Evolutionary conservation across 2,888 invertebrate genomes (phyloP).

Genomic region (Phortica okadai): DNA sequence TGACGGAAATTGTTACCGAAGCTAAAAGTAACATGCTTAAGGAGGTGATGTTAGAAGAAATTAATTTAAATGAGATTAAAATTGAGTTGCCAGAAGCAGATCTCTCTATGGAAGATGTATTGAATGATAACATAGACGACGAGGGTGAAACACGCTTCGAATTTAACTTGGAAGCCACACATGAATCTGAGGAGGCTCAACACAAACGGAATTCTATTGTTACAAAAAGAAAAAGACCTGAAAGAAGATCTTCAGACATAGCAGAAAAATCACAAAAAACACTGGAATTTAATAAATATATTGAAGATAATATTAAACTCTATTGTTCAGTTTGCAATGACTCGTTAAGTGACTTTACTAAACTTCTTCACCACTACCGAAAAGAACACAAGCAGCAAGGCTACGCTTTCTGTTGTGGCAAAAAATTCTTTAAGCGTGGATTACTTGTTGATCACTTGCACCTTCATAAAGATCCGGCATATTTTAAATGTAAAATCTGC

Average conservation of each 20-base stretch:
- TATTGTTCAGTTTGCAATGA: constrained; percentile 67
- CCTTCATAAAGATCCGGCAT: constrained; percentile 71
- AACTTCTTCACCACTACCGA: constrained; percentile 62
- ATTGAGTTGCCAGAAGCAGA: constrained; percentile 59
- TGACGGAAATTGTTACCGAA: constrained; percentile 37
- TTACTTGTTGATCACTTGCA: constrained; percentile 72
- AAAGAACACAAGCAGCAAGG: constrained; percentile 66
- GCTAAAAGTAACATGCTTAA: constrained; percentile 48
- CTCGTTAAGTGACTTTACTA: constrained; percentile 61
- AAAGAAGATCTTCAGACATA: constrained; percentile 32
- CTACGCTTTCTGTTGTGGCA: constrained; percentile 71
- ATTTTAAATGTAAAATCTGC: constrained; percentile 71
- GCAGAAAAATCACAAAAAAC: constrained; percentile 51
- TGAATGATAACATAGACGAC: constrained; percentile 50
- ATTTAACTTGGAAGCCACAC: neutral
- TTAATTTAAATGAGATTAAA: constrained; percentile 57
- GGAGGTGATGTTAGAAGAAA: constrained; percentile 55
- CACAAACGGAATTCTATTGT: neutral
- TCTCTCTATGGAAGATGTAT: constrained; percentile 55
- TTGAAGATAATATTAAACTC: constrained; percentile 68
- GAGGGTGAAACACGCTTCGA: neutral
- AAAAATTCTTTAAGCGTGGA: constrained; percentile 69
- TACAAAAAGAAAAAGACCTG: neutral
- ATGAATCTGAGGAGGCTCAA: neutral
- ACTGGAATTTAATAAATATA: constrained; percentile 65